Base-by-base conservation (phyloP, 2,113 vertebrate species). In the Tetrax tetrax region DNA sequence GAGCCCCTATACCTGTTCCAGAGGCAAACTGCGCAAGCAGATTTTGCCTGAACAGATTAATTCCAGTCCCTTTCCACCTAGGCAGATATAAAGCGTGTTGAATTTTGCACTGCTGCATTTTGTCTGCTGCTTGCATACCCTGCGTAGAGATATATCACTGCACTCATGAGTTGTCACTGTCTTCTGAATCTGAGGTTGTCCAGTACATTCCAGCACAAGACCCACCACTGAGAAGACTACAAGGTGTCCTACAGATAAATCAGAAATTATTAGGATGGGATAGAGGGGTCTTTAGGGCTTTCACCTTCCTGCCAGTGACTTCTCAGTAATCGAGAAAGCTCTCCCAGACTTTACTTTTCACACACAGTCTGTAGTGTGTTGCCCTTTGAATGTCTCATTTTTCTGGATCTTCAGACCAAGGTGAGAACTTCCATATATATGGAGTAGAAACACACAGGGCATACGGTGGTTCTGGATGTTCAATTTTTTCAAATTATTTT, bases 351-450 rank as follows among this genome's bases (percentile, higher is more conserved):
- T 6, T 25, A 3, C 3, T 41, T 85, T 75, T 60, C 57, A 75
- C 8, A 47, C 3, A 6, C 0, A 0, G 10, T 24, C 18, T 33
- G 28, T 23, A 24, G 5, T 2, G 5, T 61, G 25, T 17, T 75
- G 9, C 3, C 41, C 24, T 54, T 29, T 35, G 19, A 66, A 2
- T 5, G 6, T 47, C 38, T 72, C 14, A 3, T 61, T 71, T 71
- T 51, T 56, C 72, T 22, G 29, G 3, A 15, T 51, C 23, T 77
- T 77, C 75, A 77, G 31, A 47, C 5, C 6, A 41, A 20, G 2
- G 4, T 31, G 10, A 75, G 31, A 37, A 10, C 24, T 11, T 56
- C 13, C 2, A 31, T 1, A 0, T 7, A 18, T 1, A 9, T 0
- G 21, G 12, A 65, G 35, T 7, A 48, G 4, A 0, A 6, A 8